A percentile compares a stretch with the other conserved stretches of the same genome.
Evolutionary conservation across 2,888 invertebrate genomes (phyloP).

Genomic region (Hypomecis punctinalis): DNA sequence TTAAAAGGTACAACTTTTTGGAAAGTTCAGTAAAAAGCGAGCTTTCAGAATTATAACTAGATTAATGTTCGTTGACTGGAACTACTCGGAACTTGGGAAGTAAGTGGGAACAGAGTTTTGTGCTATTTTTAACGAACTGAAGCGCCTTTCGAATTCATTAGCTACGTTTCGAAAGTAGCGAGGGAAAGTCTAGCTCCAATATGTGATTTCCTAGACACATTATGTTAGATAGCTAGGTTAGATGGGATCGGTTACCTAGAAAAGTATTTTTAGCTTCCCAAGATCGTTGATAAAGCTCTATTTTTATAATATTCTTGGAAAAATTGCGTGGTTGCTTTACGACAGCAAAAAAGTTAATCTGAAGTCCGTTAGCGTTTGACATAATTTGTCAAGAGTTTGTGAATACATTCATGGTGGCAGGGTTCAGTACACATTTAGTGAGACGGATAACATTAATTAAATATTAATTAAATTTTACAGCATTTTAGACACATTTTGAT

Average conservation of each 20-base stretch:
- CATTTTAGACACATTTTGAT: too few relatives aligned
- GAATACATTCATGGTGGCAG: too few relatives aligned
- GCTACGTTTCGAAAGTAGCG: conserved; percentile 65
- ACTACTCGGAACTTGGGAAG: conserved; percentile 73
- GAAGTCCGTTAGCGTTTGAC: conserved; percentile 9
- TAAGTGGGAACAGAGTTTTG: conserved; percentile 71
- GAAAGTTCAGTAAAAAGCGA: conserved; percentile 62
- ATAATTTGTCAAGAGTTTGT: too few relatives aligned
- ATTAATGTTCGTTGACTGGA: conserved; percentile 80
- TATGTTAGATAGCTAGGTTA: conserved; percentile 20
- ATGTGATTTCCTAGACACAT: conserved; percentile 53
- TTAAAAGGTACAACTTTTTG: conserved; percentile 58
- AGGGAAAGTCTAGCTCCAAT: conserved; percentile 63
- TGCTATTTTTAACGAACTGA: conserved; percentile 78
- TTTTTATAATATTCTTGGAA: conserved; percentile 35
- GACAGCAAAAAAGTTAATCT: conserved; percentile 19
- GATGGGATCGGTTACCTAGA: conserved; percentile 17
- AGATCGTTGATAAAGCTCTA: conserved; percentile 30
- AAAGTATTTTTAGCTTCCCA: conserved; percentile 37
- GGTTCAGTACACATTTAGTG: too few relatives aligned
- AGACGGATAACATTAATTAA: too few relatives aligned
- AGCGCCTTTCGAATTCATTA: conserved; percentile 80
- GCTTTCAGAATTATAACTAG: conserved; percentile 72
- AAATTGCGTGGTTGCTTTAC: conserved; percentile 29
- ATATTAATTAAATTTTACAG: too few relatives aligned